phyloP scores from a whole-genome alignment of 2,888 invertebrate genomes.

The Leptinotarsa rubiginosa region DNA sequence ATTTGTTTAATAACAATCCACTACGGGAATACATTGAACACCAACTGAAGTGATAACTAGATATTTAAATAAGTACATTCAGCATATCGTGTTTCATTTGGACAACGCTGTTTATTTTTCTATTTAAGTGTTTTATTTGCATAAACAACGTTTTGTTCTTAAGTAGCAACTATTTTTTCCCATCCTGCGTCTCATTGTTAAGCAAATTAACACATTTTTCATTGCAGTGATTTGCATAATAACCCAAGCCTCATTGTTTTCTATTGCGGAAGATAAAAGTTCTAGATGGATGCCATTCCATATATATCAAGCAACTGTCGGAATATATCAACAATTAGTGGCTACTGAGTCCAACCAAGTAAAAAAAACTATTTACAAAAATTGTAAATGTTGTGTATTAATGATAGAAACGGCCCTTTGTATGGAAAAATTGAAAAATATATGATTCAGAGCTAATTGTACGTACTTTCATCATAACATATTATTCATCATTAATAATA shows the following conservation, averaged over 20 bases:
- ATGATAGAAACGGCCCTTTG: too few relatives aligned
- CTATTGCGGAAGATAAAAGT: neutral
- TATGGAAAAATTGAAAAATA: too few relatives aligned
- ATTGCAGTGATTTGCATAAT: slow-evolving; percentile 14
- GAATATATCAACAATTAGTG: slow-evolving; percentile 5
- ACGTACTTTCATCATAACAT: too few relatives aligned
- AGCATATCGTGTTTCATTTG: slow-evolving; percentile 14
- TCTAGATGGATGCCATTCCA: neutral
- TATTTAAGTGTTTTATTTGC: slow-evolving; percentile 21
- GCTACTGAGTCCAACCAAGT: neutral
- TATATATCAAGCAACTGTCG: neutral
- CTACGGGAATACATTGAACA: neutral
- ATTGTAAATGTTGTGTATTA: too few relatives aligned
- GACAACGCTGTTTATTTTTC: slow-evolving; percentile 14
- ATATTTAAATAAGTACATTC: slow-evolving; percentile 18
- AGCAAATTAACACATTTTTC: slow-evolving; percentile 25
- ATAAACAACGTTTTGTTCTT: slow-evolving; percentile 25
- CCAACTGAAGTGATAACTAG: neutral
- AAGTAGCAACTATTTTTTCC: slow-evolving; percentile 15
- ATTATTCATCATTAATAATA: too few relatives aligned
- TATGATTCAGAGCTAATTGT: too few relatives aligned
- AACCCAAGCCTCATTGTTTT: slow-evolving; percentile 6
- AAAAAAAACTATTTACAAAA: too few relatives aligned
- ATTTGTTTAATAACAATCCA: too few relatives aligned
- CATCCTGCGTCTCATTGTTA: slow-evolving; percentile 9